Base-by-base conservation (phyloP, 2,888 invertebrate species). In the Thereva nobilitata region DNA sequence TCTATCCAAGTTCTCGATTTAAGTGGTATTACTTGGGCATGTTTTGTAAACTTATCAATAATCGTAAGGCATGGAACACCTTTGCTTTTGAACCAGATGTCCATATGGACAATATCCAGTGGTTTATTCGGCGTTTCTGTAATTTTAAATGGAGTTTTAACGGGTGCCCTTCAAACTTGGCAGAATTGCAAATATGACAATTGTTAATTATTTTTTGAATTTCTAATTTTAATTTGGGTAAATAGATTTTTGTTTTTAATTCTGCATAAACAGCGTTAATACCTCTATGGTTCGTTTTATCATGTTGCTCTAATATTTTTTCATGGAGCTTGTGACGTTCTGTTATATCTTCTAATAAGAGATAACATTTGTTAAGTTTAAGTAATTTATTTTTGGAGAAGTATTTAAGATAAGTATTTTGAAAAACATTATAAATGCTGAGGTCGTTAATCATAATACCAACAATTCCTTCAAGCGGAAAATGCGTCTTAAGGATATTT, bases 11-110 rank as follows among this genome's bases (percentile, higher is more conserved):
- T 56, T 35, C 65, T 55, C 40, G 55, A 49, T 41, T 56, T 49
- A 23, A 65, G 6, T 1, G 65, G 55, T 49, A 65, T 65, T 8
- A 50, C 6, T 23, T 65, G 65, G 0, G 41, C 63, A n/a, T 64
- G 57, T 42, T 67, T 68, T 1, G 68, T 55, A 12, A 70, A 56
- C 42, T 67, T 69, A 44, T 69, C 52, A 5, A 61, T 61, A 8
- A 61, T 12, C 23, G 61, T 61, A 9, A 61, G 4, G 23, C 40
- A 50, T 2, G 49, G 40, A 1, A 35, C n/a, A 44, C 44, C 44
- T 5, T 49, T 61, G 49, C 49, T 61, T 49, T 38, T 38, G 10
- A 61, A 61, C 61, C 61, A 61, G 8, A 61, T 64, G 41, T 57
- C 66, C 61, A 67, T 67, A 34, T 67, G 63, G 2, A 67, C 7